phyloP scores from a whole-genome alignment of 1,140 invertebrate species.

The Bactericera cockerelli region DNA sequence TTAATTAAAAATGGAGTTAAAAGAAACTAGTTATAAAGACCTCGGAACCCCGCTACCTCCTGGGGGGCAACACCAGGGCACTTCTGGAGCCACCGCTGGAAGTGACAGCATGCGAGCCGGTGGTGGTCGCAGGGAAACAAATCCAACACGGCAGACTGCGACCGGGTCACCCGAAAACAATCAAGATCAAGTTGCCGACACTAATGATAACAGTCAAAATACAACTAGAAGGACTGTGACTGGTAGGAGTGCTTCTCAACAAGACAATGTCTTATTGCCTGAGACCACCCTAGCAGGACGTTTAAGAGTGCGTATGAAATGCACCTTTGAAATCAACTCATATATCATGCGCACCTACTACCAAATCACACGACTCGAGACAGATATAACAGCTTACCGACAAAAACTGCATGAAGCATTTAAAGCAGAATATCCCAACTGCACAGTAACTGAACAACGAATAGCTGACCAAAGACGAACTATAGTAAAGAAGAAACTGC shows the following conservation, averaged over 20 bases:
- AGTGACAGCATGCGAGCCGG: background rate
- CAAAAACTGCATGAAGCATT: background rate
- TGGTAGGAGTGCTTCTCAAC: background rate
- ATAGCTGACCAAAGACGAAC: slow-evolving; percentile 3
- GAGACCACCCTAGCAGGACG: background rate
- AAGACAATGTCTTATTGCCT: background rate
- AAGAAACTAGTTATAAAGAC: background rate
- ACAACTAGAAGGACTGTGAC: background rate
- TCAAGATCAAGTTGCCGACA: background rate
- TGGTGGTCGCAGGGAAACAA: background rate
- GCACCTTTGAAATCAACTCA: background rate
- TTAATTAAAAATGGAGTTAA: no score
- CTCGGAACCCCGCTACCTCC: background rate
- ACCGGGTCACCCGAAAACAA: background rate
- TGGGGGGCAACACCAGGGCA: slow-evolving; percentile 1
- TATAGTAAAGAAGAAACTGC: background rate
- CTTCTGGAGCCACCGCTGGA: slow-evolving; percentile 7
- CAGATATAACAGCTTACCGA: background rate
- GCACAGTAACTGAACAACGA: background rate
- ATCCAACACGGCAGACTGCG: background rate
- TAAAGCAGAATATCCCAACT: background rate
- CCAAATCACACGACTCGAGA: slow-evolving; percentile 1
- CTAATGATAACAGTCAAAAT: slow-evolving; percentile 1
- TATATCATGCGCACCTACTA: slow-evolving; percentile 1
- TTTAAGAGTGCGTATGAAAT: background rate